Evolutionary conservation across 1,140 invertebrate species (phyloP).

Genomic region (Tachypleus tridentatus): DNA sequence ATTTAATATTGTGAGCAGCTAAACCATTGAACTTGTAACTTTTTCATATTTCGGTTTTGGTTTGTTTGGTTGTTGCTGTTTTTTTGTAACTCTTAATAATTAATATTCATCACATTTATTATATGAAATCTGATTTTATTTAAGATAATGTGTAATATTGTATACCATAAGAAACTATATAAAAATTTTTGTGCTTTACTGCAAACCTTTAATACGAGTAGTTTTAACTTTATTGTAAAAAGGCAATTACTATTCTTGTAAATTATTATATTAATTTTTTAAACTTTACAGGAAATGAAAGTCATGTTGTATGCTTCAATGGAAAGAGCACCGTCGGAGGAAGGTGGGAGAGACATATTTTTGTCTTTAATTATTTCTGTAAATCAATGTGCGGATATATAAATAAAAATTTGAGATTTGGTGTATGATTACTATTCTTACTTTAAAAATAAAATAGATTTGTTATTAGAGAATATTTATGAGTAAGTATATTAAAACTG

Average conservation of each 20-base stretch:
- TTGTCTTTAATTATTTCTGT: no score
- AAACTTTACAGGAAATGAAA: constrained; percentile 47
- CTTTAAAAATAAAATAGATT: no score
- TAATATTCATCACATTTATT: not conserved
- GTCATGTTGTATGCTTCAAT: constrained; percentile 75
- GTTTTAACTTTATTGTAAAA: constrained; percentile 6
- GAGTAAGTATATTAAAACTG: no score
- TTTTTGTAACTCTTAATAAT: not conserved
- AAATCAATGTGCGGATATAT: no score
- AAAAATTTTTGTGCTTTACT: not conserved
- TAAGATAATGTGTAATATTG: not conserved
- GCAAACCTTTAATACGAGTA: not conserved
- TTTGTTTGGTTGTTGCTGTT: no score
- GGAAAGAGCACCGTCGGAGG: constrained; percentile 73
- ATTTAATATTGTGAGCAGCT: no score
- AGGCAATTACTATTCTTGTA: not conserved
- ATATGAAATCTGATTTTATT: not conserved
- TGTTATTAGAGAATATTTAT: no score
- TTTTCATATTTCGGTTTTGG: no score
- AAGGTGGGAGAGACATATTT: constrained; percentile 30
- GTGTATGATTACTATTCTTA: no score
- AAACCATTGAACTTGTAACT: no score
- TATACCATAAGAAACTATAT: not conserved
- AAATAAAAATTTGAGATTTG: no score
- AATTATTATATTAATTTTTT: constrained; percentile 11